Evolutionary conservation across 2,797 vertebrate species (phyloP).

Genomic region (Sebastes diploproa): DNA sequence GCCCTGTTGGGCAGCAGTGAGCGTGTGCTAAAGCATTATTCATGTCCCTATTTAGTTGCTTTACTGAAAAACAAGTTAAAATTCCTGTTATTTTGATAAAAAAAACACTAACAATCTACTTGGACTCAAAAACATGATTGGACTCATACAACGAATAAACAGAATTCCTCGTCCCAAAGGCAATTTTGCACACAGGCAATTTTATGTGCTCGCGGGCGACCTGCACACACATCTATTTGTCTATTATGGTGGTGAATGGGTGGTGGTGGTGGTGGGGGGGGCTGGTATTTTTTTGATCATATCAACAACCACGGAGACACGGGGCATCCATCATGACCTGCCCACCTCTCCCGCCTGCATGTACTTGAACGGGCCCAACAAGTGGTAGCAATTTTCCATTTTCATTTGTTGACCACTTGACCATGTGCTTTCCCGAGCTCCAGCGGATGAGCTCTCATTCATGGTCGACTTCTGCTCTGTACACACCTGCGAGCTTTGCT

Average conservation of each 20-base stretch:
- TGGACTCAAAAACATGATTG: slow-evolving; percentile 64
- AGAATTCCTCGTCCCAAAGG: slow-evolving; percentile 64
- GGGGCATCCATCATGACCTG: slow-evolving; percentile 77
- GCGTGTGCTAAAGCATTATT: neutral
- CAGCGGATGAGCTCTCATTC: slow-evolving; percentile 72
- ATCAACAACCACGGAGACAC: slow-evolving; percentile 73
- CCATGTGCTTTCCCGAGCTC: slow-evolving; percentile 78
- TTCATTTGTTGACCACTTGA: slow-evolving; percentile 89
- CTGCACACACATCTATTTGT: slow-evolving; percentile 65
- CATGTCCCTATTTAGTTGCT: slow-evolving; percentile 21
- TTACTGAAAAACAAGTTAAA: slow-evolving; percentile 51
- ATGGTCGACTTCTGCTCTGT: slow-evolving; percentile 54
- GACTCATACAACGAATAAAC: slow-evolving; percentile 64
- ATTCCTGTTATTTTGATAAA: slow-evolving; percentile 53
- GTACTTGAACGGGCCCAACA: slow-evolving; percentile 77
- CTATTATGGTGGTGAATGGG: slow-evolving; percentile 54
- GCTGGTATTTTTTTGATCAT: slow-evolving; percentile 70
- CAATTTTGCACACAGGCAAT: slow-evolving; percentile 75
- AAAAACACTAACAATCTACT: slow-evolving; percentile 53
- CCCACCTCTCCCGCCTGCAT: slow-evolving; percentile 69
- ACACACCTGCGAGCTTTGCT: slow-evolving; percentile 40
- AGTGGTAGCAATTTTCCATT: slow-evolving; percentile 86
- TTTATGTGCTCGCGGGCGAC: slow-evolving; percentile 52
- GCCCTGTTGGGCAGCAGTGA: neutral
- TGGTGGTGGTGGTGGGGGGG: neutral